Conservation (phyloP, 2,113 vertebrate species). For the Hippocampus mohnikei region DNA sequence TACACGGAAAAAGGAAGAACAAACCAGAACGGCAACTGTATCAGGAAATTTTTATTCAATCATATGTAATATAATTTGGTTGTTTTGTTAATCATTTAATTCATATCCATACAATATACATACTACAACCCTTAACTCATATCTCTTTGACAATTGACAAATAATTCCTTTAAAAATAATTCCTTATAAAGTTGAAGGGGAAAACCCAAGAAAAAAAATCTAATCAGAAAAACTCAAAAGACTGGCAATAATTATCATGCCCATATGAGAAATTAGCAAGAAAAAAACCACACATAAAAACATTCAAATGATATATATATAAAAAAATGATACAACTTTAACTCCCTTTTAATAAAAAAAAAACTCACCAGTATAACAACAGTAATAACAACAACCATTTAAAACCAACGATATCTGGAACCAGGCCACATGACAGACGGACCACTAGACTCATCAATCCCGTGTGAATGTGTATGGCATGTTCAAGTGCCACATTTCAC, state of each 20-base stretch:
- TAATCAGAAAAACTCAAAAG: conserved; percentile 60
- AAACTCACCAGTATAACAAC: conserved; percentile 65
- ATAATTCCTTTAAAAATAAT: conserved; percentile 72
- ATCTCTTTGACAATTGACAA: conserved; percentile 65
- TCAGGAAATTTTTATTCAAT: conserved; percentile 76
- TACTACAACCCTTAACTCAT: conserved; percentile 72
- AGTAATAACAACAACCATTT: conserved; percentile 73
- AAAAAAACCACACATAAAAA: conserved; percentile 47
- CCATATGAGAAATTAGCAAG: conserved; percentile 52
- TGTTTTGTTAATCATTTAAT: conserved; percentile 74
- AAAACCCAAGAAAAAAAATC: conserved; percentile 34
- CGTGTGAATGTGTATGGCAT: conserved; percentile 45
- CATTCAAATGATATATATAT: conserved; percentile 36
- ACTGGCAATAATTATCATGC: conserved; percentile 64
- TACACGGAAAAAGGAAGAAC: neutral
- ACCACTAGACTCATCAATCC: conserved; percentile 50
- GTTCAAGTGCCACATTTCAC: conserved; percentile 56
- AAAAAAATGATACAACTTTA: conserved; percentile 49
- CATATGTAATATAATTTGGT: conserved; percentile 76
- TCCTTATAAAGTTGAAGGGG: conserved; percentile 57
- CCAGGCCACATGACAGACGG: conserved; percentile 51
- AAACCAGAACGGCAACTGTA: conserved; percentile 58
- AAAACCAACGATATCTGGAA: conserved; percentile 68
- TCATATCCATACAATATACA: conserved; percentile 79
- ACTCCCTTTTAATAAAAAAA: conserved; percentile 72